Conservation (phyloP, 2,888 invertebrate genomes). For the Xestia c-nigrum region DNA sequence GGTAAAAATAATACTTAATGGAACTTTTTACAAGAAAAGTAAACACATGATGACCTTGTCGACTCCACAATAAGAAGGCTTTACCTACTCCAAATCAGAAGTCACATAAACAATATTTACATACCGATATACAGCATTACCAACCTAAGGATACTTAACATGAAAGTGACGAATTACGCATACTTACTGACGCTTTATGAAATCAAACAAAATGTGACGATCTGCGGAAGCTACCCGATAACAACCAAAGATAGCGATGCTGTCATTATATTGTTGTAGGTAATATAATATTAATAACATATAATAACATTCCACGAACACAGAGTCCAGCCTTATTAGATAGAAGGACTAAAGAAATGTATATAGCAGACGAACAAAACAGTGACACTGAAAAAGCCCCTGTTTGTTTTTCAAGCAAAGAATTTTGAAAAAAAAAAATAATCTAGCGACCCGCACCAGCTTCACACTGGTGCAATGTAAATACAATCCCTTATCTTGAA, state of each 20-base stretch:
- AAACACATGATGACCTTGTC: constrained; percentile 10
- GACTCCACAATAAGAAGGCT: background rate
- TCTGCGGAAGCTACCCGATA: background rate
- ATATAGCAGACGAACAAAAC: background rate
- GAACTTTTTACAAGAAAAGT: background rate
- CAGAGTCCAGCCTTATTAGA: background rate
- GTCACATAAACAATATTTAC: constrained; percentile 41
- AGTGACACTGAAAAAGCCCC: background rate
- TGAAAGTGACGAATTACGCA: constrained; percentile 25
- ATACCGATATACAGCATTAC: background rate
- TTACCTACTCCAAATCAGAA: constrained; percentile 15
- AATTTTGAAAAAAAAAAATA: background rate
- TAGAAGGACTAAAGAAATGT: background rate
- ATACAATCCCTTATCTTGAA: no score
- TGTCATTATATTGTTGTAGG: background rate
- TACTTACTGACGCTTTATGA: background rate
- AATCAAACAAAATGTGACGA: constrained; percentile 19
- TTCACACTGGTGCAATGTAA: no score
- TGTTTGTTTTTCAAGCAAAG: background rate
- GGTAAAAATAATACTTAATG: background rate
- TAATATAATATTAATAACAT: no score
- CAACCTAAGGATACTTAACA: constrained; percentile 9
- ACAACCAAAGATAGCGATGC: background rate
- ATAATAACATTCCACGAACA: background rate
- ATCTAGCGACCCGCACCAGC: no score